These are phyloP conservation scores for Petrocephalus zakoni DNA, from an alignment of 2,113 vertebrate genomes.

Conservation along the genomic window DNA sequence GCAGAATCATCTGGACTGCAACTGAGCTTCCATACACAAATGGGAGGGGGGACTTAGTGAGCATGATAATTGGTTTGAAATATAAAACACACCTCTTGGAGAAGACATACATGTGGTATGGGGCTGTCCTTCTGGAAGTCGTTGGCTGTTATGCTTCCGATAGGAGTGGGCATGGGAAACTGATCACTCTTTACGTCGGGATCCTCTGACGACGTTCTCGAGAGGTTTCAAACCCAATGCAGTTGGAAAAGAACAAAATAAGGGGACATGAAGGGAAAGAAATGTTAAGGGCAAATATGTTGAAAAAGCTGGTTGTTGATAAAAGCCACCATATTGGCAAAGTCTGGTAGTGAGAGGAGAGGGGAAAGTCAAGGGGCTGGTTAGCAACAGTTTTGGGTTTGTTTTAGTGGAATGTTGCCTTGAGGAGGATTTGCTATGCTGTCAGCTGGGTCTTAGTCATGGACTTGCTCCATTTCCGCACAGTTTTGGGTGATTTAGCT, in stretches of 20 bases:
- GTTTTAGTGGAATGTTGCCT: neutral
- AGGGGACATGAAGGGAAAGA: neutral
- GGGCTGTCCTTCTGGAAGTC: neutral
- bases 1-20: neutral
- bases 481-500: neutral
- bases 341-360: neutral
- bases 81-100: neutral
- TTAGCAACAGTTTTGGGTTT: neutral
- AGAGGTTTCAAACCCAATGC: neutral
- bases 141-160: neutral
- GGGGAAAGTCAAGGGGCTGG: neutral
- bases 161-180: neutral
- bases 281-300: neutral
- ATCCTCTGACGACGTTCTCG: neutral
- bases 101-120: neutral
- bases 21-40: neutral
- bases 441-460: neutral
- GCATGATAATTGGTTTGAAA: neutral
- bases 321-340: neutral
- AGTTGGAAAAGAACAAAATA: neutral
- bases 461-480: neutral
- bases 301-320: neutral
- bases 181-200: neutral
- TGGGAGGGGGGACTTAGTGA: neutral
- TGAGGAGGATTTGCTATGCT: neutral